Evolutionary conservation across 2,888 invertebrate genomes (phyloP), one percentile per base, ranked within the genome.

Genomic region (Watsonalla binaria): DNA sequence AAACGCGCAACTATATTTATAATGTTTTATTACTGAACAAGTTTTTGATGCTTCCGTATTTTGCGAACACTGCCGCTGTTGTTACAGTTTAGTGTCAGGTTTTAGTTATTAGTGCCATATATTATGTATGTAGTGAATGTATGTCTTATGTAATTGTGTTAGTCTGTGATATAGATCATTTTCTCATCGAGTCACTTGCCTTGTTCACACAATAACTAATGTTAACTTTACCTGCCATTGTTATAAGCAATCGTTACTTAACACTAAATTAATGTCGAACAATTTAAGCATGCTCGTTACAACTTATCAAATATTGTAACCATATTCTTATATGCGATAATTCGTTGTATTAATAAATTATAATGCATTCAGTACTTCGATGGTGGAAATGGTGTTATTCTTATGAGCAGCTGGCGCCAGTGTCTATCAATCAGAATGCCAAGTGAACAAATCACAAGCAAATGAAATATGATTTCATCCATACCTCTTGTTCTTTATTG

Each of bases 101-200:
- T 63, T 80, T 82, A 84, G 83, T 80, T 70, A 70, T 77, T 86
- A 88, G 90, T 90, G 90, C 90, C 90, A 90, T 89, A 86, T 74
- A 24, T 24, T 24, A 75, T 68, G 69, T 71, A 69, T 74, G 82
- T 86, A 90, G 84, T 81, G 79, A 76, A 74, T 77, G 73, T 83
- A 78, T 77, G 64, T 78, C 69, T 67, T 75, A 67, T 74, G 68
- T 77, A 76, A 79, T 88, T 89, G 80, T 74, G 81, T 86, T 90
- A 87, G 88, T 85, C 90, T 90, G 90, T 90, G 90, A 90, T 90
- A 89, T 82, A 71, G 74, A 72, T 76, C 76, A 76, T 77, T 81
- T 65, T 68, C 74, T 79, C 78, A 82, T 78, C 76, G 79, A 84
- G 76, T 72, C 59, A 72, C 77, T 82, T 80, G 85, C 83, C 81